A percentile compares a stretch with the other conserved stretches of the same genome.
These are phyloP conservation scores for Astyanax mexicanus DNA, from an alignment of 2,797 vertebrate species.

Conservation along the genomic window DNA sequence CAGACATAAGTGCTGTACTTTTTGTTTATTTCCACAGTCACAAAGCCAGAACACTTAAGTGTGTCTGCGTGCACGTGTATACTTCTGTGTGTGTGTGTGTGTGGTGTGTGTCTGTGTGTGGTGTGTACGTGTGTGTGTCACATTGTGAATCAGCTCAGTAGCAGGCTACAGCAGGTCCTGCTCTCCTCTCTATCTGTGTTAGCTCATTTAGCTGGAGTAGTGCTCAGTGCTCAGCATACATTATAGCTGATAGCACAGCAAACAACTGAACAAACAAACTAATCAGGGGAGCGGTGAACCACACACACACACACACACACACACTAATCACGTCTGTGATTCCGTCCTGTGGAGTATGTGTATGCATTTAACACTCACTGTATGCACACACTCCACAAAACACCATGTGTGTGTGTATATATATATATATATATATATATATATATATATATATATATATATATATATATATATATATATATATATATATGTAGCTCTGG, in stretches of 20 bases:
- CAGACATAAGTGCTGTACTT: slow-evolving; percentile 21
- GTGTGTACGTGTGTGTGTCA: slow-evolving; percentile 5
- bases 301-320: slow-evolving; percentile 25
- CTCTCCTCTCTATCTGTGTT: slow-evolving; percentile 28
- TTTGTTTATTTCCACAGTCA: slow-evolving; percentile 18
- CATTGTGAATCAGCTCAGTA: slow-evolving; percentile 9
- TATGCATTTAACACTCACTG: slow-evolving; percentile 37
- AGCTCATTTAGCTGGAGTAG: slow-evolving; percentile 28
- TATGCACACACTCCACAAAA: slow-evolving; percentile 13
- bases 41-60: slow-evolving; percentile 8
- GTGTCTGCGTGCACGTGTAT: slow-evolving; percentile 11
- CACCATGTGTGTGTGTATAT: too few relatives aligned
- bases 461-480: too few relatives aligned
- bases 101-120: slow-evolving; percentile 2
- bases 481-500: too few relatives aligned
- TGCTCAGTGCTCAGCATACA: slow-evolving; percentile 23
- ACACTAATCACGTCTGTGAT: slow-evolving; percentile 63
- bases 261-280: slow-evolving; percentile 64
- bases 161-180: slow-evolving; percentile 2
- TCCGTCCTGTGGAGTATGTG: slow-evolving; percentile 44
- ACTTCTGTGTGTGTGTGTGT: slow-evolving; percentile 12
- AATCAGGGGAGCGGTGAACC: slow-evolving; percentile 51
- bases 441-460: too few relatives aligned
- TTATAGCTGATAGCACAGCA: slow-evolving; percentile 50
- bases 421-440: too few relatives aligned